phyloP scores from a whole-genome alignment of 2,797 vertebrate species.

The Picus viridis region DNA sequence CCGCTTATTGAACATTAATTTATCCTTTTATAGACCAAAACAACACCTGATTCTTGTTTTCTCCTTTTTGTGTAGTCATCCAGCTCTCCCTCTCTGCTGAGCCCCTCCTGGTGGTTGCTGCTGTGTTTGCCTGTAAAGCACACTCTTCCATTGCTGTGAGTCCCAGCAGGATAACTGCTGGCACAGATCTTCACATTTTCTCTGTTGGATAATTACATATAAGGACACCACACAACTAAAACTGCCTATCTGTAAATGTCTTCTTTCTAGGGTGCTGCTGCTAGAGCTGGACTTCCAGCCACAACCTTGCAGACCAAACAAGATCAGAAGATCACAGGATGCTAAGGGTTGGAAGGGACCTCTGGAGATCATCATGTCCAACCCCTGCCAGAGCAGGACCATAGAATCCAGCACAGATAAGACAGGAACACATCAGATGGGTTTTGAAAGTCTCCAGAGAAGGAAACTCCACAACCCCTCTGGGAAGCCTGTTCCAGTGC shows the following conservation, averaged over 20 bases:
- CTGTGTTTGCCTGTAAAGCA: neutral
- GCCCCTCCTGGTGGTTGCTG: neutral
- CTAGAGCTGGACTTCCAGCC: neutral
- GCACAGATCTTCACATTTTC: neutral
- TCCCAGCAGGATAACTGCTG: neutral
- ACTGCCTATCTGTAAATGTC: neutral
- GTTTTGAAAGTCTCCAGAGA: too few relatives aligned
- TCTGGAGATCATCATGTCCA: too few relatives aligned
- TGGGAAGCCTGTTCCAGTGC: too few relatives aligned
- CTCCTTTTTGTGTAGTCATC: neutral
- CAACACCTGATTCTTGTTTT: neutral
- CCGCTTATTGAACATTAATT: too few relatives aligned
- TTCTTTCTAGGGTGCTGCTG: neutral
- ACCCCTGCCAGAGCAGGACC: too few relatives aligned
- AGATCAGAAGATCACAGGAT: too few relatives aligned
- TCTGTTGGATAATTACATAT: neutral
- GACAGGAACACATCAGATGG: too few relatives aligned
- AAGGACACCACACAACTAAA: neutral
- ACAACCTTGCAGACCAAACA: neutral
- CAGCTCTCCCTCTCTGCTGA: neutral
- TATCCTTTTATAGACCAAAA: too few relatives aligned
- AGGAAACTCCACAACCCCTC: too few relatives aligned
- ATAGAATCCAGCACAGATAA: too few relatives aligned
- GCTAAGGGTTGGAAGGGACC: too few relatives aligned
- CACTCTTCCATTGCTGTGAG: neutral